Base-by-base conservation (phyloP, 2,797 vertebrate species). In the Dryobates pubescens region DNA sequence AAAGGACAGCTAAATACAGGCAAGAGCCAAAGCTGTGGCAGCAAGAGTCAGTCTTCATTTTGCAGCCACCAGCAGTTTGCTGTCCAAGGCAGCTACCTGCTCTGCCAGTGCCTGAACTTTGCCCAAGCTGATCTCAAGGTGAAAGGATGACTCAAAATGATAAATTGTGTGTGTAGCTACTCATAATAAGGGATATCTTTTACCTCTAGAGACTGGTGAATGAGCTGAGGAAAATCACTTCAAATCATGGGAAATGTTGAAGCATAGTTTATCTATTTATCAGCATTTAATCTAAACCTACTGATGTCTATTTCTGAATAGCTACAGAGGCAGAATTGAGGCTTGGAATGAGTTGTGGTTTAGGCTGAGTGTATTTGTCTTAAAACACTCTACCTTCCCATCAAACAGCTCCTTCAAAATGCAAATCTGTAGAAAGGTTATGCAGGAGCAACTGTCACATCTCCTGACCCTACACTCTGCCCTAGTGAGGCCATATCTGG, bases 391-490 rank as follows among this genome's bases (percentile, higher is more conserved):
- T 34, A 41, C 56, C 16, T 80, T 88, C 61, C 45, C 19, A 18
- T 38, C 16, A 86, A 85, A 62, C 41, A 82, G 38, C 20, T 10
- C 47, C 56, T 87, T 89, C 70, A 69, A 88, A 76, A 82, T 70
- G 67, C 17, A 81, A 53, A 92, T 93, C 69, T 81, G 56, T 75
- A 30, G 77, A 78, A 85, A 70, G 34, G 68, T 20, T 47, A 61
- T 11, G 20, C 61, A 75, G 86, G 76, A 77, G 70, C 49, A 90
- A 79, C 82, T 94, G 89, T 95, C 96, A 87, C 73, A 77, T 0
- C 1, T 61, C 11, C 67, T 78, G 80, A 82, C 85, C 83, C 59
- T 47, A 19, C 45, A 19, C 45, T 47, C 45, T 20, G 45, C 45
- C 18, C 45, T 47, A 47, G 17, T 47, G 45, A 47, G 45, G 45